Conservation (phyloP, 2,113 vertebrate genomes). For the Phyllostomus discolor region DNA sequence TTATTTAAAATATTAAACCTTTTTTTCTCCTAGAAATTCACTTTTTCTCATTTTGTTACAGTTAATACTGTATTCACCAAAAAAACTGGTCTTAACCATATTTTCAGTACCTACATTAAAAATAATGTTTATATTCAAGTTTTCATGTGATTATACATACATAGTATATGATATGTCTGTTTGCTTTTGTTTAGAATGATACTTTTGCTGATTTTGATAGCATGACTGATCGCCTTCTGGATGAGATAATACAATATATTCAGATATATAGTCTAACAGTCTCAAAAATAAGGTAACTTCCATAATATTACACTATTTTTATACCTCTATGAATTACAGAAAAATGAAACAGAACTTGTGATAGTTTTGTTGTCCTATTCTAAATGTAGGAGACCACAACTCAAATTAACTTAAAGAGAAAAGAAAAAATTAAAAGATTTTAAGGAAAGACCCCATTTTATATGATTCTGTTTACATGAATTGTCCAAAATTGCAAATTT, state of each 20-base stretch:
- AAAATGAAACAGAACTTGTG: background rate
- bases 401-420: slow-evolving; percentile 1
- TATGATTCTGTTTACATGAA: background rate
- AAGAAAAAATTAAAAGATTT: background rate
- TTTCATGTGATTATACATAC: slow-evolving; percentile 45
- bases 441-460: background rate
- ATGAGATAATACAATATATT: slow-evolving; percentile 99
- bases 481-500: background rate
- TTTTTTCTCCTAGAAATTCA: background rate
- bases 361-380: slow-evolving; percentile 41
- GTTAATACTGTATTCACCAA: background rate
- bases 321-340: slow-evolving; percentile 18
- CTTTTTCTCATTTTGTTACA: slow-evolving; percentile 2
- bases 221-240: slow-evolving; percentile 97
- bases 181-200: slow-evolving; percentile 90
- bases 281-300: slow-evolving; percentile 96
- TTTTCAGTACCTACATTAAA: slow-evolving; percentile 19
- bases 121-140: slow-evolving; percentile 16
- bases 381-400: background rate
- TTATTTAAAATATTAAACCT: background rate
- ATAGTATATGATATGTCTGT: slow-evolving; percentile 61
- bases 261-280: slow-evolving; percentile 97
- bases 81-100: background rate
- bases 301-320: slow-evolving; percentile 17
- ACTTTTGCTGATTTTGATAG: slow-evolving; percentile 99